Percentiles rank a stretch among this genome's conserved stretches.
Evolutionary conservation across 2,888 invertebrate genomes (phyloP).

Genomic region (Scotopteryx bipunctaria): DNA sequence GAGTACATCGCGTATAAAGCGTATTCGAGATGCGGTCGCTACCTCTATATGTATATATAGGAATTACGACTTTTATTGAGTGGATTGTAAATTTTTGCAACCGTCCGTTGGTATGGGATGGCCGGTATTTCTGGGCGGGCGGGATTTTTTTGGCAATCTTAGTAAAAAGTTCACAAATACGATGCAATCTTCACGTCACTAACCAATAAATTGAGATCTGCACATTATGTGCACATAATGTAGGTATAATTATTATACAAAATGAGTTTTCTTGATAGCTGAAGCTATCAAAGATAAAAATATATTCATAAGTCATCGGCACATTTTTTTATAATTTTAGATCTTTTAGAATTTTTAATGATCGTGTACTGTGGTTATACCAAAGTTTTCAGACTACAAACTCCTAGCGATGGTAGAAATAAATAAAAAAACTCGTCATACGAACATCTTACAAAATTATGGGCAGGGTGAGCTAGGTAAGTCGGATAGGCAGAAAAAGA

Average conservation of each 20-base stretch:
- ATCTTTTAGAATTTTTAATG: too few species aligned
- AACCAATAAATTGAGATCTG: slow-evolving; percentile 33
- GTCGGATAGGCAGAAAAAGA: too few species aligned
- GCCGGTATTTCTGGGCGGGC: slow-evolving; percentile 58
- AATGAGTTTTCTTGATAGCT: too few species aligned
- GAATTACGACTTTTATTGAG: slow-evolving; percentile 80
- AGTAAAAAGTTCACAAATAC: slow-evolving; percentile 48
- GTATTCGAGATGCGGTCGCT: slow-evolving; percentile 79
- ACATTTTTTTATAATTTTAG: too few species aligned
- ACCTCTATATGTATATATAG: slow-evolving; percentile 73
- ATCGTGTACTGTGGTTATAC: too few species aligned
- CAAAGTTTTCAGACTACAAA: too few species aligned
- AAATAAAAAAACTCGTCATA: too few species aligned
- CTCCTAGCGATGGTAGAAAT: too few species aligned
- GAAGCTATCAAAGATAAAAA: too few species aligned
- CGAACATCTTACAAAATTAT: too few species aligned
- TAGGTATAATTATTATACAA: background rate
- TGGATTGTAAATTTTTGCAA: slow-evolving; percentile 77
- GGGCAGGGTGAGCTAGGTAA: too few species aligned
- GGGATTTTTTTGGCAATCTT: slow-evolving; percentile 56
- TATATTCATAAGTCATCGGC: too few species aligned
- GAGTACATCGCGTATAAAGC: slow-evolving; percentile 82
- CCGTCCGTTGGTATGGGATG: slow-evolving; percentile 55
- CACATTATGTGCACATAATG: slow-evolving; percentile 13
- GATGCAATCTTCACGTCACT: slow-evolving; percentile 41